These are phyloP conservation scores for Sisor rabdophorus DNA, from an alignment of 2,113 vertebrate species.

Conservation along the genomic window DNA sequence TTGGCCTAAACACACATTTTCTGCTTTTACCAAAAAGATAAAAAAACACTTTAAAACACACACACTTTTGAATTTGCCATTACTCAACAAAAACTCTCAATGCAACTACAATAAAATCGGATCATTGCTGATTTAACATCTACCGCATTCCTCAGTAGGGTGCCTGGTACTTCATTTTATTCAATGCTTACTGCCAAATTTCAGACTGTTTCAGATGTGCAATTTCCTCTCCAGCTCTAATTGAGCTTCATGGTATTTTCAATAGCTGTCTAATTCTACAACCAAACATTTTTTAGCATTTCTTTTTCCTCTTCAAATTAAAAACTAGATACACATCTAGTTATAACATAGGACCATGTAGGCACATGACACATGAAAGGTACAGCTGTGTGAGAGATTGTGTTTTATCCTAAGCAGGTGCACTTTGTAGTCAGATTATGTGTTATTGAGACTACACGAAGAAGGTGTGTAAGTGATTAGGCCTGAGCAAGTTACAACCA, in stretches of 20 bases:
- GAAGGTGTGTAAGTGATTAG: slow-evolving; percentile 15
- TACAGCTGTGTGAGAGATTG: slow-evolving; percentile 16
- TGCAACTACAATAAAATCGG: too few relatives aligned
- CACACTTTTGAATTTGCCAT: too few relatives aligned
- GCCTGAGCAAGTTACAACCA: slow-evolving; percentile 23
- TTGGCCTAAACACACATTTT: too few relatives aligned
- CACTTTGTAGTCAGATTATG: slow-evolving; percentile 42
- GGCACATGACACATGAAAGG: slow-evolving; percentile 6
- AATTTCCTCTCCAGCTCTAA: background rate
- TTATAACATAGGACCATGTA: background rate
- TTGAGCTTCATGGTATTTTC: background rate
- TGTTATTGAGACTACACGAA: slow-evolving; percentile 10
- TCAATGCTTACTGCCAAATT: background rate
- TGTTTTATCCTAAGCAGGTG: slow-evolving; percentile 35
- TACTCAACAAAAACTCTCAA: too few relatives aligned
- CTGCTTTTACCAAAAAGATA: too few relatives aligned
- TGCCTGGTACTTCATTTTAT: background rate
- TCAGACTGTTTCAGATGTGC: background rate
- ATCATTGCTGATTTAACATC: background rate
- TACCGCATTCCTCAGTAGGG: background rate
- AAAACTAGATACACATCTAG: too few relatives aligned
- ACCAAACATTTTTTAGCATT: background rate
- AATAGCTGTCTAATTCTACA: background rate
- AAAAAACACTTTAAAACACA: too few relatives aligned
- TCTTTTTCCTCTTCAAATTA: background rate